A percentile compares a stretch with the other conserved stretches of the same genome.
These are phyloP conservation scores for Stichodactyla mertensii DNA, from an alignment of 64 coral and sea anemone genomes.

Conservation along the genomic window DNA sequence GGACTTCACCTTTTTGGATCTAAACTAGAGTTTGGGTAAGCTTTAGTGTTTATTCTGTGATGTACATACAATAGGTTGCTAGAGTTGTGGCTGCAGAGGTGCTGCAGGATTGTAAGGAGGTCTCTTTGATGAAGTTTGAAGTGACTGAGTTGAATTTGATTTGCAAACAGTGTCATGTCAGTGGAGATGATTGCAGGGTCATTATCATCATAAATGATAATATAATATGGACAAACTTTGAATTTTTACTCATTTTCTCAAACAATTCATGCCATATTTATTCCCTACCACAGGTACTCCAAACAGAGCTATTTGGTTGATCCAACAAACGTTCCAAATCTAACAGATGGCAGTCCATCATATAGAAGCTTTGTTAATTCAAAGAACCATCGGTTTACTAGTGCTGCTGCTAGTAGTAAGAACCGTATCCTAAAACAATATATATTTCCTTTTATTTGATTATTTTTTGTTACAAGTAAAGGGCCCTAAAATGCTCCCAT, in stretches of 20 bases:
- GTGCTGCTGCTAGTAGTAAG: conserved; percentile 41
- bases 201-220: too few relatives aligned
- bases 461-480: not conserved
- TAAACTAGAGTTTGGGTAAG: conserved; percentile 70
- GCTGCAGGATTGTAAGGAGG: too few relatives aligned
- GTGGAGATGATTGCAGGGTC: too few relatives aligned
- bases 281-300: conserved; percentile 46
- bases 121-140: too few relatives aligned
- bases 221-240: too few relatives aligned
- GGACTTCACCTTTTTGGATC: conserved; percentile 42
- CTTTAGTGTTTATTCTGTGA: too few relatives aligned
- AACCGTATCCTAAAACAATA: conserved; percentile 31
- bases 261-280: too few relatives aligned
- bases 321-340: conserved; percentile 42
- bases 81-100: too few relatives aligned
- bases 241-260: too few relatives aligned
- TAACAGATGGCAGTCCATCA: conserved; percentile 67
- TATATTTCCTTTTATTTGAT: not conserved
- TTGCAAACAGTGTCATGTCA: too few relatives aligned
- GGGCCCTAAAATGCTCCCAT: not conserved
- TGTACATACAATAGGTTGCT: too few relatives aligned
- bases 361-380: conserved; percentile 65
- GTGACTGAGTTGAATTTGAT: too few relatives aligned
- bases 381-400: conserved; percentile 70
- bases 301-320: conserved; percentile 84